Evolutionary conservation across 2,888 invertebrate species (phyloP), one percentile per base, ranked within the genome.

Genomic region (Andrena trimmerana): DNA sequence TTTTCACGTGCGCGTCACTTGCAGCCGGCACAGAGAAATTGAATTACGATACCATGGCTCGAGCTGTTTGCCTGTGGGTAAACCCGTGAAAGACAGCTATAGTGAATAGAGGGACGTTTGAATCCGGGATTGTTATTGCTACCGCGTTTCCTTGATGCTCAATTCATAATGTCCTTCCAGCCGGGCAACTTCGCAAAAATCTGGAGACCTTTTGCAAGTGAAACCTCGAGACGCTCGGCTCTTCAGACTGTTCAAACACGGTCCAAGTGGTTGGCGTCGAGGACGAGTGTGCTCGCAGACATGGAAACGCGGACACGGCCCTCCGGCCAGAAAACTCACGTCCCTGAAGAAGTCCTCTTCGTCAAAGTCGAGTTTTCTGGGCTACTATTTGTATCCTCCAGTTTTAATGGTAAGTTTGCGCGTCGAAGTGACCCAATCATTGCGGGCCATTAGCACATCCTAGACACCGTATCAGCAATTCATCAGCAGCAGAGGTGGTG

Each of bases 221-320:
- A 72, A 81, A 72, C 80, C 81, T 81, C 81, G 81, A 81, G 81
- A 81, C 81, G 62, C 71, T 57, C 24, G 67, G 7, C 81, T 50
- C 81, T 81, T 79, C 81, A 81, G 80, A 81, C 81, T 81, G 81
- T 79, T 65, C 80, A 81, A 81, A 81, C 80, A 81, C 50, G 57
- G 80, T 72, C 63, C 50, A 79, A 59, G 57, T 52, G 48, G 65
- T 60, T 27, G 54, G 63, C 60, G 48, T 72, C 69, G 83, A 83
- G 78, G 75, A 76, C 70, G 83, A 73, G 72, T 66, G 65, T 48
- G 62, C 62, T 72, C 52, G 70, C 67, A 42, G 70, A 77, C 70
- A 24, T 42, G 36, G 69, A 79, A 50, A 79, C 59, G 63, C 36
- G 57, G 57, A 73, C 67, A 67, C 24, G 62, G 54, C n/a, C 29